Conservation (phyloP, 2,113 vertebrate species). For the Sula dactylatra region DNA sequence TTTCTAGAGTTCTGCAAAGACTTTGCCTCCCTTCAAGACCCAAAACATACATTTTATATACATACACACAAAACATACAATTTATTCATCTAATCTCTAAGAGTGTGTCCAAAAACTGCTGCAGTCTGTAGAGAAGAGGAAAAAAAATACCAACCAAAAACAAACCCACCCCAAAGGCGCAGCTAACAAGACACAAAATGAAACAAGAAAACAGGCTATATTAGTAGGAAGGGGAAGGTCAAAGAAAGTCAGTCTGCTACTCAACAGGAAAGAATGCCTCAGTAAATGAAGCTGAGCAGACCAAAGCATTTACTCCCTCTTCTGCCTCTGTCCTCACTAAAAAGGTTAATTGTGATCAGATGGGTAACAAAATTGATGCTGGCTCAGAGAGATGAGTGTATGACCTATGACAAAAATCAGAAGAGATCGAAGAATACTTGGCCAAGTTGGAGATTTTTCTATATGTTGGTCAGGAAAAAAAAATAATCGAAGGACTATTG, state of each 20-base stretch:
- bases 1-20: neutral
- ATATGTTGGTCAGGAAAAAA: neutral
- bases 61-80: neutral
- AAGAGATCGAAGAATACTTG: neutral
- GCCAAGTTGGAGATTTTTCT: neutral
- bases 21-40: neutral
- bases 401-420: neutral
- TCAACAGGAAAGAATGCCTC: neutral
- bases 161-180: neutral
- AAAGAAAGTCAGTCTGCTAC: neutral
- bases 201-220: neutral
- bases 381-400: neutral
- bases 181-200: neutral
- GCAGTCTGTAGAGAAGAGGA: neutral
- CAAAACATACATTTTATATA: neutral
- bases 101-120: neutral
- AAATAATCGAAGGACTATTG: neutral
- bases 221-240: neutral
- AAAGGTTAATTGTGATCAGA: conserved; percentile 14
- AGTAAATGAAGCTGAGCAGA: neutral
- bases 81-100: conserved; percentile 6
- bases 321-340: neutral
- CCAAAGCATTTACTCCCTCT: neutral
- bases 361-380: neutral
- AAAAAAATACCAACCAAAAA: no score